Conservation (phyloP, 2,113 vertebrate species). For the Tragulus kanchil region DNA sequence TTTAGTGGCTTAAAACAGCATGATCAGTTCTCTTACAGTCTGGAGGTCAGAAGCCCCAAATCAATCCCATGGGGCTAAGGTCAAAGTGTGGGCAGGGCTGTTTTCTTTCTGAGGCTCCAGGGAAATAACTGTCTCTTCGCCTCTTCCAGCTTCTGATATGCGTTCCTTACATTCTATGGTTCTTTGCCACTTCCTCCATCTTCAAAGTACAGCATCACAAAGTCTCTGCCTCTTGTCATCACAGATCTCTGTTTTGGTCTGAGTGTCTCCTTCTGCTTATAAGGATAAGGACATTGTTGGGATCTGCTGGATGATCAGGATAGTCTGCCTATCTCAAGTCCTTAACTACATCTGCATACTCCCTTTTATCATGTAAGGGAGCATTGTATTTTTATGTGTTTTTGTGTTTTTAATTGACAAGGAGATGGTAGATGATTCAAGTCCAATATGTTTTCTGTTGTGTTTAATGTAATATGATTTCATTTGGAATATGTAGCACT, state of each 20-base stretch:
- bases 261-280: not conserved
- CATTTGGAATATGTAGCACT: not conserved
- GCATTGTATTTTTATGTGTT: not conserved
- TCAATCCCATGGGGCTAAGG: not conserved
- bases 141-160: not conserved
- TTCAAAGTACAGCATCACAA: not conserved
- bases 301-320: not conserved
- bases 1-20: not conserved
- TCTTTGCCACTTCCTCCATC: not conserved
- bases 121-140: not conserved
- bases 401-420: not conserved
- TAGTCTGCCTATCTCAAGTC: not conserved
- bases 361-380: not conserved
- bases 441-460: not conserved
- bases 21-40: not conserved
- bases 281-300: not conserved
- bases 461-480: not conserved
- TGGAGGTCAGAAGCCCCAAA: constrained; percentile 39
- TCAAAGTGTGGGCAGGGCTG: not conserved
- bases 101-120: not conserved
- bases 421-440: not conserved
- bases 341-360: not conserved
- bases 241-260: not conserved
- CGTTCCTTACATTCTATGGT: not conserved
- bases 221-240: not conserved